A percentile compares a stretch with the other conserved stretches of the same genome.
Conservation (phyloP, 2,113 vertebrate species). For the Vulpes ferrilata region DNA sequence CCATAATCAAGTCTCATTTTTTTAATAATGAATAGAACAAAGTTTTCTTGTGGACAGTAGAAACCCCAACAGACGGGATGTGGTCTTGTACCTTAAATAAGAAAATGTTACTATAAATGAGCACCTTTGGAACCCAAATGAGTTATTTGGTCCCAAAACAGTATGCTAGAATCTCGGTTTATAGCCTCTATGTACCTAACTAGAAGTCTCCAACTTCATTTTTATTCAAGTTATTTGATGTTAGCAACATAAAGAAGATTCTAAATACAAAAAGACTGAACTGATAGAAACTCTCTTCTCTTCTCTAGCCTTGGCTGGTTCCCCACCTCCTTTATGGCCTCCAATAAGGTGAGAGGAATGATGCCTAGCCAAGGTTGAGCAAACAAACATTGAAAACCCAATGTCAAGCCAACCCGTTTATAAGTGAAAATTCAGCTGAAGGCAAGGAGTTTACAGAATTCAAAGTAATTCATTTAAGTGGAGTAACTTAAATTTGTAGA, state of each 20-base stretch:
- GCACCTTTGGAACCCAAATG: not conserved
- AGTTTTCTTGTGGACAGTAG: not conserved
- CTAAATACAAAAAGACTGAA: not conserved
- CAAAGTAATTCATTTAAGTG: not conserved
- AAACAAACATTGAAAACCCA: not conserved
- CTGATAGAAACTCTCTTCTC: not conserved
- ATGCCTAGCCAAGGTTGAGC: not conserved
- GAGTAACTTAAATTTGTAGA: not conserved
- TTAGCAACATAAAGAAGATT: not conserved
- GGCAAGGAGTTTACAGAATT: not conserved
- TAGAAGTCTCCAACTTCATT: not conserved
- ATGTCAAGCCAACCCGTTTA: not conserved
- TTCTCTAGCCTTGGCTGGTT: slow-evolving; percentile 10
- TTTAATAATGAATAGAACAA: not conserved
- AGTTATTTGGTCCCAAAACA: not conserved
- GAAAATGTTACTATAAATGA: not conserved
- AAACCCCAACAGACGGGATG: not conserved
- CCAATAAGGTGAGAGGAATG: not conserved
- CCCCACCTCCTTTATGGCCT: not conserved
- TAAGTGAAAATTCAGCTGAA: not conserved
- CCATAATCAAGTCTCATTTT: not conserved
- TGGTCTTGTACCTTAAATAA: not conserved
- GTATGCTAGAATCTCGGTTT: not conserved
- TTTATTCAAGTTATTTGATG: slow-evolving; percentile 34
- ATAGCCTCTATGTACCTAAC: not conserved